These are phyloP conservation scores for Naja naja DNA, from an alignment of 2,113 vertebrate genomes.

Conservation along the genomic window DNA sequence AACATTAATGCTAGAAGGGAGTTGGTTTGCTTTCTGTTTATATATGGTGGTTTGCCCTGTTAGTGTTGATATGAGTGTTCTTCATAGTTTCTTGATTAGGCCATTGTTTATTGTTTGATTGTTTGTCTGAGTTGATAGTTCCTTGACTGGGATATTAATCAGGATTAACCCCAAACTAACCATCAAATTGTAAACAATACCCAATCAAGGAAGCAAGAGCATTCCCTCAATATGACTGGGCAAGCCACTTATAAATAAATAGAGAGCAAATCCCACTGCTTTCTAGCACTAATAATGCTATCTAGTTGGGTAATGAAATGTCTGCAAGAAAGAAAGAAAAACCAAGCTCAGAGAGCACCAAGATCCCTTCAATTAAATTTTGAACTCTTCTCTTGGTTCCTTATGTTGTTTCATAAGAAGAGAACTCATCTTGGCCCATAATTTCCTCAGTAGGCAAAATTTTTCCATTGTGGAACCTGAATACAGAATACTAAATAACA, in stretches of 20 bases:
- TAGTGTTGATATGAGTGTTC: background rate
- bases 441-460: background rate
- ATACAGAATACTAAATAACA: background rate
- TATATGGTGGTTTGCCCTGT: background rate
- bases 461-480: background rate
- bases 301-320: background rate
- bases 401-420: slow-evolving; percentile 47
- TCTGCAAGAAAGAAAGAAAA: background rate
- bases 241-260: background rate
- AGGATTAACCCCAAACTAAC: background rate
- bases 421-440: background rate
- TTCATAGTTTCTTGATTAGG: background rate
- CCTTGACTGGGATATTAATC: background rate
- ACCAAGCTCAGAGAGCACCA: background rate
- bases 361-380: background rate
- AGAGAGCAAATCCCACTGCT: background rate
- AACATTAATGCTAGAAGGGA: background rate
- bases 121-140: background rate
- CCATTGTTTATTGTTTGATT: background rate
- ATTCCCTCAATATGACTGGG: background rate
- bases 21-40: background rate
- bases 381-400: background rate
- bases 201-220: background rate
- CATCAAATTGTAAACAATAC: background rate
- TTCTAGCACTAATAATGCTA: background rate